Evolutionary conservation across 2,888 invertebrate species (phyloP).

Genomic region (Nudaria mundana): DNA sequence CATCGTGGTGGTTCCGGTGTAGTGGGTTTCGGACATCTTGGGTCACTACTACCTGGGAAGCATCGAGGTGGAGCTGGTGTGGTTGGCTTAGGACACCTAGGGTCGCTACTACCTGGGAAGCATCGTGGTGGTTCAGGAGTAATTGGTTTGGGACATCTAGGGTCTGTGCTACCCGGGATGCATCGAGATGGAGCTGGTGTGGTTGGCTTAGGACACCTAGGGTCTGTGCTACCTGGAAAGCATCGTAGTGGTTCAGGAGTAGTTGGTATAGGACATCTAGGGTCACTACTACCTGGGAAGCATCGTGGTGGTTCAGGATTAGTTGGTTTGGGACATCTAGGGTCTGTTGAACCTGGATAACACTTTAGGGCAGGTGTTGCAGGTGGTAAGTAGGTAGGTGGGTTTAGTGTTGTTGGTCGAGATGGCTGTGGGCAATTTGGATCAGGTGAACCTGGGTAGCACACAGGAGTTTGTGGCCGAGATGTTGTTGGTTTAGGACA

Average conservation of each 20-base stretch:
- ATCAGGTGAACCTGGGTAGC: constrained; percentile 46
- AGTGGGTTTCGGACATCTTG: constrained; percentile 18
- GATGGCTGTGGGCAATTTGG: constrained; percentile 38
- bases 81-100: constrained; percentile 32
- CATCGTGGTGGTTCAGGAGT: constrained; percentile 23
- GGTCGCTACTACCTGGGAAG: constrained; percentile 41
- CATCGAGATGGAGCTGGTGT: constrained; percentile 9
- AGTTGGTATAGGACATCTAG: constrained; percentile 14
- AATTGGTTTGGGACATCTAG: constrained; percentile 28
- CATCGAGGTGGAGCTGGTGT: constrained; percentile 17
- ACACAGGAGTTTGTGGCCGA: constrained; percentile 23
- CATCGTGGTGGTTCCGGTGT: constrained; percentile 24
- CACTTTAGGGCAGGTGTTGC: constrained; percentile 18
- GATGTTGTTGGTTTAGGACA: constrained; percentile 34
- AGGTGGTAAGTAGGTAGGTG: constrained; percentile 41
- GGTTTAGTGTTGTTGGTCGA: constrained; percentile 32
- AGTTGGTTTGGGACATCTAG: constrained; percentile 25
- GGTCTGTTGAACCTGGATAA: constrained; percentile 19
- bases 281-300: constrained; percentile 14
- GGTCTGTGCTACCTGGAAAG: constrained; percentile 11
- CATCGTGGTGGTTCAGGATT: constrained; percentile 18
- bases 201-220: constrained; percentile 11
- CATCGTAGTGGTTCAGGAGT: constrained; percentile 10
- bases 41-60: constrained; percentile 26
- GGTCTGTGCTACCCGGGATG: constrained; percentile 15